These are phyloP conservation scores for Odontomyia ornata DNA, from an alignment of 2,888 invertebrate species.

Conservation along the genomic window DNA sequence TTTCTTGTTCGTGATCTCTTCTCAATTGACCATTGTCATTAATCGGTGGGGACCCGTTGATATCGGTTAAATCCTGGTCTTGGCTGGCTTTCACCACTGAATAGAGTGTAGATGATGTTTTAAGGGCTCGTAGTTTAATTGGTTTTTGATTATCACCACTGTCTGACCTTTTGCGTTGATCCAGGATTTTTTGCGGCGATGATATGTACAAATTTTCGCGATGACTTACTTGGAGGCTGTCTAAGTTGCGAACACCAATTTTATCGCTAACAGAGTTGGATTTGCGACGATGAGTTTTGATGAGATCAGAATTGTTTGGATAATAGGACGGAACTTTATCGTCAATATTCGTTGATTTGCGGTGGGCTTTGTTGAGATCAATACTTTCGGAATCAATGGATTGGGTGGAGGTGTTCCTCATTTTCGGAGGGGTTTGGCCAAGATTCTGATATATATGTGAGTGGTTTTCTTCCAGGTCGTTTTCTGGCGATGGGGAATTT, in stretches of 20 bases:
- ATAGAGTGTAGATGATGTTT: conserved; percentile 62
- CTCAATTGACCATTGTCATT: not conserved
- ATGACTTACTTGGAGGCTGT: conserved; percentile 55
- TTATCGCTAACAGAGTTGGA: conserved; percentile 38
- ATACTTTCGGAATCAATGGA: not conserved
- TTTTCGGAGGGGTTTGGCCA: not conserved
- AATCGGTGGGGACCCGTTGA: not conserved
- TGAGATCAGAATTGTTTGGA: conserved; percentile 61
- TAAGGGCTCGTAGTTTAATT: conserved; percentile 55
- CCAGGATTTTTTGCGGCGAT: conserved; percentile 60
- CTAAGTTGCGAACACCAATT: conserved; percentile 52
- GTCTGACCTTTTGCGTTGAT: conserved; percentile 56
- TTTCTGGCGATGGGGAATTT: not conserved
- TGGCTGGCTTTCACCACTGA: conserved; percentile 57
- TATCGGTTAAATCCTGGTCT: conserved; percentile 57
- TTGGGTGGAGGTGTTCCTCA: not conserved
- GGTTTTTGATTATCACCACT: not conserved
- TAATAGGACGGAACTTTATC: conserved; percentile 64
- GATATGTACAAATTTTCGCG: conserved; percentile 62
- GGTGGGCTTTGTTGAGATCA: conserved; percentile 57
- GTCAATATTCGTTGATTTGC: conserved; percentile 61
- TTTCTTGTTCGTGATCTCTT: conserved; percentile 45
- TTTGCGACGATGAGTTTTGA: conserved; percentile 55
- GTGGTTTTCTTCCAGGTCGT: conserved; percentile 28
- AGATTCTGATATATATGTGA: conserved; percentile 59